Conservation (phyloP, 2,797 vertebrate genomes). For the Lacerta agilis region DNA sequence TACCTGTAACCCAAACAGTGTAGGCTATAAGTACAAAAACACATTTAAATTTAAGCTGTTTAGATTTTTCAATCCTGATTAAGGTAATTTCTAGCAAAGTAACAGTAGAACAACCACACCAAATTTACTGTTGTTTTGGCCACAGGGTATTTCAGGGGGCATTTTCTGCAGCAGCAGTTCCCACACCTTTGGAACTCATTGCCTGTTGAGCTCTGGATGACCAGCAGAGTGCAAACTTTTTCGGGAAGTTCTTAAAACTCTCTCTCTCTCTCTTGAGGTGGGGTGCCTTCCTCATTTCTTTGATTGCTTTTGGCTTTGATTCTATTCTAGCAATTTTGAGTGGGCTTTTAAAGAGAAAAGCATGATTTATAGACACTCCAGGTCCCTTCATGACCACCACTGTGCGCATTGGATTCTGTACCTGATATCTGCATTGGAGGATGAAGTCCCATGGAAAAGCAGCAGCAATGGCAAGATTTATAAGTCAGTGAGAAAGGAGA, state of each 20-base stretch:
- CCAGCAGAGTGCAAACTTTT: neutral
- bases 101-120: no score
- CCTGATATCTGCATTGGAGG: neutral
- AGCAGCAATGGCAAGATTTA: no score
- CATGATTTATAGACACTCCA: neutral
- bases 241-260: no score
- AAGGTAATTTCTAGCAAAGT: no score
- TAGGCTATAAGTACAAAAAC: no score
- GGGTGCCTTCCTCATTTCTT: neutral
- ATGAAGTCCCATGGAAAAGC: neutral
- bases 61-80: no score
- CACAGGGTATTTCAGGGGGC: no score
- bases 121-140: no score
- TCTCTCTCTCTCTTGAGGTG: no score
- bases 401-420: neutral
- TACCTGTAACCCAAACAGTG: no score
- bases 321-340: neutral
- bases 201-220: neutral
- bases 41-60: no score
- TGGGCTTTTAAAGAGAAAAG: neutral
- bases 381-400: neutral
- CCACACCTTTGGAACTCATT: neutral
- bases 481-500: neutral
- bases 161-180: no score
- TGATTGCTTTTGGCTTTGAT: neutral